Base-by-base conservation (phyloP, 2,888 invertebrate species). In the Rotaria magnacalcarata region DNA sequence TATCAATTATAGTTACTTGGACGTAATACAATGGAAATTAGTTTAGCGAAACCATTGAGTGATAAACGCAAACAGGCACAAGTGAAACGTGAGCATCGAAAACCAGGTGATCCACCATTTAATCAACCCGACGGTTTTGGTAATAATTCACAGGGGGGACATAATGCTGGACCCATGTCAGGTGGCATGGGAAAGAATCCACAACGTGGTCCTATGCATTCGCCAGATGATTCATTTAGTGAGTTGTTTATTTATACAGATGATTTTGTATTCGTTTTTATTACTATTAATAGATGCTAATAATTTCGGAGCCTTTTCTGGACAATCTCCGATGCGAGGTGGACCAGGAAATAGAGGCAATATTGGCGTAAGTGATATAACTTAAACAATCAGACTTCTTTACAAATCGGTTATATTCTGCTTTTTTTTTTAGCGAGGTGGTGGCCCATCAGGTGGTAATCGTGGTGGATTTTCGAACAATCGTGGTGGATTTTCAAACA, bases 41-140 rank as follows among this genome's bases (percentile, higher is more conserved):
- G 97, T 87, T 93, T 99, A 89, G 99, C 99, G 88, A 99, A 99
- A 93, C 99, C 99, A 88, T 97, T 97, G 89, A 96, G 96, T 88
- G 98, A 99, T 92, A 97, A 97, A 92, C 97, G 97, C 93, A 97
- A 97, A 92, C 90, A 90, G 34, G 67, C 67, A 5, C 67, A 67
- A 67, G 2, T 5, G 10, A 67, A 67, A 67, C 67, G 67, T 67
- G 67, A 67, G 27, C 34, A 67, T 14, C 34, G 67, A 34, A 67
- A 67, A 67, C 27, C 0, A 19, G 34, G 34, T 34, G 67, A 67
- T 24, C 4, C 0, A 34, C 67, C 67, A 1, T 67, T 34, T 34
- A 11, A 34, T 67, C 19, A 14, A 34, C 4, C 16, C 7, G 34
- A 8, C 8, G 34, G 34, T 16, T 34, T 16, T 34, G 67, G 6